A percentile compares a stretch with the other conserved stretches of the same genome.
Evolutionary conservation across 2,888 invertebrate species (phyloP).

Genomic region (Hemicrepidius hirtus): DNA sequence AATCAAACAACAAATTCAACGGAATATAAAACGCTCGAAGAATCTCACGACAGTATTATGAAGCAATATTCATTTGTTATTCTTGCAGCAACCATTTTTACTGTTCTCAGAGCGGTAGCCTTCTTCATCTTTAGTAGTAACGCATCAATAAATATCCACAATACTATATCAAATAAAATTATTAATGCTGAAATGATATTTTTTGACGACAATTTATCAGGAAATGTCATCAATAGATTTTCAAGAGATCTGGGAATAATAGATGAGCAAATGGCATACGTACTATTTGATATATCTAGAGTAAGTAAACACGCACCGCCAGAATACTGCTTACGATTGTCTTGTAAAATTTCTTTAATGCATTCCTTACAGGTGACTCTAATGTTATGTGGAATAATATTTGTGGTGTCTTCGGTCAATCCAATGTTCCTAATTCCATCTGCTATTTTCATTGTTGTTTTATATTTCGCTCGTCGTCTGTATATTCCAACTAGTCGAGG

Average conservation of each 20-base stretch:
- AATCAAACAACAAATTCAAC: constrained; percentile 44
- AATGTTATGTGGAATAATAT: constrained; percentile 23
- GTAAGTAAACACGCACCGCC: constrained; percentile 28
- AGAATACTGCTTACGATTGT: no score
- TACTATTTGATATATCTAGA: constrained; percentile 17
- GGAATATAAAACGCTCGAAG: constrained; percentile 40
- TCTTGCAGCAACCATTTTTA: constrained; percentile 57
- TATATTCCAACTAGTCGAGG: constrained; percentile 83
- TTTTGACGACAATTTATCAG: constrained; percentile 51
- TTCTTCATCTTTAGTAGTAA: constrained; percentile 50
- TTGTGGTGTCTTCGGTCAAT: constrained; percentile 72
- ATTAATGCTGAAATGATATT: constrained; percentile 51
- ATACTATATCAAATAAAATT: constrained; percentile 47
- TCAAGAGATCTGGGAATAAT: constrained; percentile 55
- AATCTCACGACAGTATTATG: constrained; percentile 43
- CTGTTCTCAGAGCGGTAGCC: constrained; percentile 58
- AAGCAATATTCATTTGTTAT: constrained; percentile 61
- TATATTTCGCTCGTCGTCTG: constrained; percentile 77
- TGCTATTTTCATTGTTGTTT: constrained; percentile 75
- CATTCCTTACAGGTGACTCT: constrained; percentile 16
- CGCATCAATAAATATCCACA: constrained; percentile 51
- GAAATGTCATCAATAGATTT: constrained; percentile 56
- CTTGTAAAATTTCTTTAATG: neutral
- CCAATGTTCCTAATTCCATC: constrained; percentile 80
- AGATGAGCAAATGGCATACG: constrained; percentile 52